Evolutionary conservation across 2,113 vertebrate genomes (phyloP).

Genomic region (Coturnix japonica): DNA sequence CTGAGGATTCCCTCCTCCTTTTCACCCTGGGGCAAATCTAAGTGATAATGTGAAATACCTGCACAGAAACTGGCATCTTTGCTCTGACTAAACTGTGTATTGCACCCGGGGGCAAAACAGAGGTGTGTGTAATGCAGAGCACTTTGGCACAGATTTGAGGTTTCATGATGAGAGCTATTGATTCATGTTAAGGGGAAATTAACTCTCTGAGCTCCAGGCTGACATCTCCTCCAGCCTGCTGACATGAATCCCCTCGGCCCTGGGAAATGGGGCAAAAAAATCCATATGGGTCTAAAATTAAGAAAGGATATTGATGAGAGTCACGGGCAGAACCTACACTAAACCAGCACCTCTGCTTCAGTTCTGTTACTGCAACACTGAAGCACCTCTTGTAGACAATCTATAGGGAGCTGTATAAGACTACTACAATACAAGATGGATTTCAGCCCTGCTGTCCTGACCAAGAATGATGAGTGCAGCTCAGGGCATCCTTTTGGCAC

Average conservation of each 20-base stretch:
- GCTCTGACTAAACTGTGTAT: not conserved
- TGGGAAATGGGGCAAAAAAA: not conserved
- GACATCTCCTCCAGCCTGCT: not conserved
- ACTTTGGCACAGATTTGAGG: constrained; percentile 29
- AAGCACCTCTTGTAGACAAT: not conserved
- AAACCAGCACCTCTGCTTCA: not conserved
- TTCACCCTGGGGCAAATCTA: constrained; percentile 50
- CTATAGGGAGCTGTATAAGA: not conserved
- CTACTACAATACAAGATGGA: not conserved
- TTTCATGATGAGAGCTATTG: constrained; percentile 54
- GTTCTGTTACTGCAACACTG: not conserved
- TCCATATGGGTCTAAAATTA: not conserved
- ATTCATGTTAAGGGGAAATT: constrained; percentile 23
- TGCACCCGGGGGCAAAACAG: constrained; percentile 46
- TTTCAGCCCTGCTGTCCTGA: not conserved
- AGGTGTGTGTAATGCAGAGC: constrained; percentile 24
- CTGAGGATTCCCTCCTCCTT: constrained; percentile 46
- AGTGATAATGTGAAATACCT: constrained; percentile 58
- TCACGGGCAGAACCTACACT: not conserved
- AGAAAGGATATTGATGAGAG: not conserved
- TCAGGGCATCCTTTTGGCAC: not conserved
- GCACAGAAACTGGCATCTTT: constrained; percentile 42
- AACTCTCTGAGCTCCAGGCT: not conserved
- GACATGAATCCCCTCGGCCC: not conserved
- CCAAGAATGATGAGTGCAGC: not conserved